Evolutionary conservation across 2,888 invertebrate genomes (phyloP), one percentile per base, ranked within the genome.

Genomic region (Cyclophora punctaria): DNA sequence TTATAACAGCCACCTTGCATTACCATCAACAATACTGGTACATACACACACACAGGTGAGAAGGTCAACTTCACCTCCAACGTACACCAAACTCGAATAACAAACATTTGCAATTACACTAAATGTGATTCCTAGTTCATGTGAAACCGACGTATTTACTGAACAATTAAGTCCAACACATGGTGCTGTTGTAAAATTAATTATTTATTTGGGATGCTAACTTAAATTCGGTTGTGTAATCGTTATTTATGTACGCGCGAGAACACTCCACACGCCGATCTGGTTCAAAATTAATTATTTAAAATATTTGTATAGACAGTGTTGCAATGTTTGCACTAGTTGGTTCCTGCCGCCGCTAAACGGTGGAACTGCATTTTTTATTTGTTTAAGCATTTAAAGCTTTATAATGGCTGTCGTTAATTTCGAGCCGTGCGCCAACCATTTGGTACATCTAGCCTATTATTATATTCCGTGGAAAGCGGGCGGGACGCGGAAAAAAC

Each of bases 321-420:
- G 52, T 55, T 45, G 47, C 58, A 53, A 43, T 50, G 45, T 53
- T 53, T 20, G 20, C 20, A 20, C 20, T 20, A 20, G 20, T 20
- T 20, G 20, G 20, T 20, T 20, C 20, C 20, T 20, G 20, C 20
- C 20, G 48, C 45, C 55, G 54, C 53, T 59, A 59, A 67, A 63
- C 60, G 66, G 61, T 57, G 60, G 46, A 56, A 61, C 60, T 67
- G 69, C 71, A 67, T 66, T 65, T 69, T 69, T 71, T 71, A 67
- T 70, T 73, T 69, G 64, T 68, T 73, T 66, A 56, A 64, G 62
- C 62, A 56, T 54, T 60, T 62, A 64, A 64, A 67, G 59, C 66
- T 59, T 66, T 64, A 71, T 73, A 73, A 74, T 73, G 70, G 65
- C 65, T 57, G 62, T 68, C 74, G 66, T 73, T 74, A 71, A 73